Evolutionary conservation across 2,797 vertebrate genomes (phyloP), one percentile per base, ranked within the genome.

Genomic region (Trichosurus vulpecula): DNA sequence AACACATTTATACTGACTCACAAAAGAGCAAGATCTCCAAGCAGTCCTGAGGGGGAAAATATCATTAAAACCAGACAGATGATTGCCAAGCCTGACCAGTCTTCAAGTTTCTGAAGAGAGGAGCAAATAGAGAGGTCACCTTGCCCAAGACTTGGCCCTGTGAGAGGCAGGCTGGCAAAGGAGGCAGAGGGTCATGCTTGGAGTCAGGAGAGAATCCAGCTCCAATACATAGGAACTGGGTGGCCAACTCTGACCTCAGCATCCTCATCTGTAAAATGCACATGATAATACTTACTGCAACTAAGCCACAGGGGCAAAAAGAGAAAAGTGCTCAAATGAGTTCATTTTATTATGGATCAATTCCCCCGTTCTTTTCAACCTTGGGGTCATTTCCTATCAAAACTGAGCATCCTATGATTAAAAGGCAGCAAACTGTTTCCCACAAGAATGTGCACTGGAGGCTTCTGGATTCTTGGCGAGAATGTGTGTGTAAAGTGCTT

Each of bases 31-130:
- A 52, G 87, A 11, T 52, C 31, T 61, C 55, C n/a, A 89, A 52
- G 25, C 87, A 52, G 30, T 47, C 51, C 47, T 29, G 2, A 47
- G 52, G 89, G 87, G 4, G 1, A 93, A 94, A 89, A 93, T 94
- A 92, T 93, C 58, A 92, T 22, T 93, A 91, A 61, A 94, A 91
- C 47, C 54, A 53, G 31, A 9, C 96, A 93, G 95, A 96, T 93
- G 94, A 93, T 95, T 81, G 90, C 31, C 90, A 93, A 96, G 87
- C 12, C 74, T 87, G 51, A 94, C 91, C 90, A 87, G 91, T 92
- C 96, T 90, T 35, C 93, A 16, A 11, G 57, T 8, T 95, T 97
- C 96, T 91, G 87, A 95, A 95, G 96, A 92, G 30, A 95, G 57
- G 91, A 95, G 94, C 61, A 54, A 92, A 89, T 4, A 16, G 53